Base-by-base conservation (phyloP, 2,797 vertebrate genomes). In the Tadarida brasiliensis region DNA sequence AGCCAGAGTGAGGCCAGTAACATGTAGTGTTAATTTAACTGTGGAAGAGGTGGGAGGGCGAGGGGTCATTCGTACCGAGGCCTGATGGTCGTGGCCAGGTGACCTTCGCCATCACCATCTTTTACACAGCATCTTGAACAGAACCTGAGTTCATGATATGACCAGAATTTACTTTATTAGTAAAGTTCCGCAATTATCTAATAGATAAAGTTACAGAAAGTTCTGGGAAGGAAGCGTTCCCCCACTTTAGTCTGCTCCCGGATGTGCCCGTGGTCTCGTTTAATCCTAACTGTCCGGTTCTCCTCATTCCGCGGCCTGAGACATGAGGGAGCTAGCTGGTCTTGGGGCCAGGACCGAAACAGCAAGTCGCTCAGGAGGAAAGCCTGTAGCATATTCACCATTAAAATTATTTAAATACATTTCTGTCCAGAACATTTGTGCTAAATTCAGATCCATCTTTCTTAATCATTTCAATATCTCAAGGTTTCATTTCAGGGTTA, bases 91-190 rank as follows among this genome's bases (percentile, higher is more conserved):
- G 78, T 7, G 49, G 70, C 49, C 71, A 73, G 8, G 3, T 81
- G 71, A n/a, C 44, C 68, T 90, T 78, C 30, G 30, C 1, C 16
- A 26, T 81, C 67, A 20, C 16, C 22, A 19, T 71, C 65, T 33
- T 84, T 73, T 49, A 49, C 14, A 44, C 2, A 49, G 19, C 76
- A 44, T 71, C 17, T 11, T 56, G 26, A 12, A 33, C 1, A 11
- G 22, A 90, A 67, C 33, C 28, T 67, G 82, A 76, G 11, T 70
- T 87, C 12, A 44, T 28, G 22, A 9, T 56, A 68, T 49, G 33
- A 30, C 80, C 63, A 59, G 8, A 92, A 70, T 92, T 30, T 76
- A 83, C 90, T 95, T 65, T 39, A 59, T 80, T 91, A 71, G 47
- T 28, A 47, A 94, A 82, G 7, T 78, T 68, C 7, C 20, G 35